These are phyloP conservation scores for Anoplius nigerrimus DNA, from an alignment of 2,888 invertebrate species.

Conservation along the genomic window DNA sequence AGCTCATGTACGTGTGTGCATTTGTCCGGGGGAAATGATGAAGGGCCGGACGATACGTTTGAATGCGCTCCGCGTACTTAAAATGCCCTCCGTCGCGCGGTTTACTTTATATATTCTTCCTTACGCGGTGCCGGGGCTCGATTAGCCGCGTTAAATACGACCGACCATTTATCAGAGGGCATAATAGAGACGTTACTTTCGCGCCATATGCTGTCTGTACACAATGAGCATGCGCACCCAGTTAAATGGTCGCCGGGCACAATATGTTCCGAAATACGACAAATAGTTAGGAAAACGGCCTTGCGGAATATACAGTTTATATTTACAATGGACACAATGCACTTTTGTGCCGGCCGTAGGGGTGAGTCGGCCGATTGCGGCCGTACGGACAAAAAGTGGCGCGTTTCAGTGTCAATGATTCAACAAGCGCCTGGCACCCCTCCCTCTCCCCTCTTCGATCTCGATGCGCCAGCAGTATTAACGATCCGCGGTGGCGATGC, in stretches of 20 bases:
- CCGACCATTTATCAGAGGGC: conserved; percentile 59
- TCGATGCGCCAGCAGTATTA: conserved; percentile 14
- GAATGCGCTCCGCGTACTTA: conserved; percentile 20
- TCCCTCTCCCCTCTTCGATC: not conserved
- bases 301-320: conserved; percentile 57
- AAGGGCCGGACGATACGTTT: not conserved
- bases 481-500: conserved; percentile 15
- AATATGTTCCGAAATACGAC: conserved; percentile 59
- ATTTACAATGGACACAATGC: conserved; percentile 62
- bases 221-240: conserved; percentile 51
- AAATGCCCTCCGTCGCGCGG: conserved; percentile 11
- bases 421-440: conserved; percentile 16
- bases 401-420: conserved; percentile 32
- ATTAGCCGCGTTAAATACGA: conserved; percentile 64
- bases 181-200: conserved; percentile 68
- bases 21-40: conserved; percentile 11
- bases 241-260: conserved; percentile 58
- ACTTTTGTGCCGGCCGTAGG: conserved; percentile 49
- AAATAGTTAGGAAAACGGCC: conserved; percentile 59
- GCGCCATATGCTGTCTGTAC: conserved; percentile 60
- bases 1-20: conserved; percentile 5
- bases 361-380: conserved; percentile 54
- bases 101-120: conserved; percentile 17
- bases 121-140: conserved; percentile 38
- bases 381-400: conserved; percentile 35